Evolutionary conservation across 2,113 vertebrate genomes (phyloP), one percentile per base, ranked within the genome.

Genomic region (Catharus fuscescens): DNA sequence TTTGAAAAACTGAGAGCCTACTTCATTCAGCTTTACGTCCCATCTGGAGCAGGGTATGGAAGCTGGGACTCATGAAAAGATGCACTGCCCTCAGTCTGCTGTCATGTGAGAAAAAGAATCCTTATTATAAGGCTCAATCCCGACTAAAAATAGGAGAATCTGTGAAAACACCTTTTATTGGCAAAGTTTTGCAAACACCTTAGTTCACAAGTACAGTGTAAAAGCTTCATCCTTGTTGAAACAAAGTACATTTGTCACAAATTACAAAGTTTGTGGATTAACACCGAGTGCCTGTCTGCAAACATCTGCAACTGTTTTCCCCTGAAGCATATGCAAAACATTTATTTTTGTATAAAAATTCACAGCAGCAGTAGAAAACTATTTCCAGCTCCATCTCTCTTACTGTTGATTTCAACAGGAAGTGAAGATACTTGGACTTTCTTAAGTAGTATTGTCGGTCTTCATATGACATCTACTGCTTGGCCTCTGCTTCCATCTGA

Each of bases 401-500:
- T 74, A 77, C 72, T 90, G 72, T 57, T 90, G 89, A 93, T 81
- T 92, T 88, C 91, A 92, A 21, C 53, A 80, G 56, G 72, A 90
- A 84, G 32, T 81, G 65, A 96, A 96, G 85, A 94, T 42, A 44
- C 29, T 60, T 67, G 21, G 31, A 80, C 10, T 19, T 86, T 71
- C 71, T 86, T 67, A 23, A 65, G 11, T 6, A 34, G 72, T 36
- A 57, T 6, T 54, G 40, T 47, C 64, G 74, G 36, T 78, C 70
- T 90, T 94, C 87, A 14, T 45, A 61, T 47, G 59, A 47, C n/a
- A 50, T 59, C 88, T 98, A 98, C 9, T 91, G 96, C 97, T 98
- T 99, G 88, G 98, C 96, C 31, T 98, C 97, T 28, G 97, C 96
- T 90, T 98, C 98, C 95, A 98, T 97, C 28, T 97, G 97, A 87